Percentiles rank a stretch among this genome's conserved stretches.
These are phyloP conservation scores for Leptodactylus fallax DNA, from an alignment of 2,797 vertebrate genomes.

Conservation along the genomic window DNA sequence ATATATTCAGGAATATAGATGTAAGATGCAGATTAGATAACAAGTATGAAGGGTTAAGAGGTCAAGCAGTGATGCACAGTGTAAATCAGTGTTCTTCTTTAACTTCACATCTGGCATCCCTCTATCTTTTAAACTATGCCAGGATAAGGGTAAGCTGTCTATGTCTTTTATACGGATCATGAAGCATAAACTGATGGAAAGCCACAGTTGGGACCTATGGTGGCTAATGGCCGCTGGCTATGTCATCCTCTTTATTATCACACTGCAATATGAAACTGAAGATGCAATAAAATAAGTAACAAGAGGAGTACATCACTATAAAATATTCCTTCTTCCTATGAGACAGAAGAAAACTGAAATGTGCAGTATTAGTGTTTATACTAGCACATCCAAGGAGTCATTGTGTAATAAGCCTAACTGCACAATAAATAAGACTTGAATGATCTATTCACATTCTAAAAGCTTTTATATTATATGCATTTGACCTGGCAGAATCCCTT, in stretches of 20 bases:
- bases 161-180: conserved; percentile 56
- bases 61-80: conserved; percentile 52
- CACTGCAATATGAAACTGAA: neutral
- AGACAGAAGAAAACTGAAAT: conserved; percentile 14
- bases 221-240: neutral
- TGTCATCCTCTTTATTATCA: neutral
- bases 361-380: conserved; percentile 34
- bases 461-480: conserved; percentile 46
- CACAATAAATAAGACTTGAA: conserved; percentile 42
- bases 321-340: conserved; percentile 8
- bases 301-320: neutral
- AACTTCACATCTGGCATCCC: conserved; percentile 51
- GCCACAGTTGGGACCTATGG: conserved; percentile 7
- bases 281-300: neutral
- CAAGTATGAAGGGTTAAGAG: conserved; percentile 52
- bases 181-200: conserved; percentile 39
- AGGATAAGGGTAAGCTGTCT: neutral
- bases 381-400: conserved; percentile 31
- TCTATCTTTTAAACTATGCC: conserved; percentile 4
- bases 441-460: conserved; percentile 30
- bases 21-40: conserved; percentile 61
- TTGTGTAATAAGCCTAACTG: conserved; percentile 31
- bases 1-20: conserved; percentile 60
- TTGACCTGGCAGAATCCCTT: conserved; percentile 41
- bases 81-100: conserved; percentile 34